Conservation (phyloP, 2,888 invertebrate genomes). For the Lycophotia porphyrea region DNA sequence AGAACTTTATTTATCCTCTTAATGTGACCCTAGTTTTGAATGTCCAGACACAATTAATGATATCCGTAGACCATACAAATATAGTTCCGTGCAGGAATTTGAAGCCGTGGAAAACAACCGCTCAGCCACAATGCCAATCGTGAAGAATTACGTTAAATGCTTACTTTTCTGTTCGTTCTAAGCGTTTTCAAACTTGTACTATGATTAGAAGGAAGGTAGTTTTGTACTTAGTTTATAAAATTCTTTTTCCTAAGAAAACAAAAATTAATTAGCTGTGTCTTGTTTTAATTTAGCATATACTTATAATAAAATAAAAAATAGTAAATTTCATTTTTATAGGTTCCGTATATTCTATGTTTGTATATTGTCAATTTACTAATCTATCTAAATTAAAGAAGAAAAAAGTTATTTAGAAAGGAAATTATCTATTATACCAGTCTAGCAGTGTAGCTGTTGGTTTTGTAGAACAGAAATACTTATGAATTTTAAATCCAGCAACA, state of each 20-base stretch:
- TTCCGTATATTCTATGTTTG: no score
- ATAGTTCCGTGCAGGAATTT: conserved; percentile 46
- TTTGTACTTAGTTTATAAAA: no score
- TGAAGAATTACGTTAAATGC: conserved; percentile 25
- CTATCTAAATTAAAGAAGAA: neutral
- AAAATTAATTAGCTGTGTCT: neutral
- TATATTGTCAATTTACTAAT: neutral
- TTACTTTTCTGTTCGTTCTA: conserved; percentile 3
- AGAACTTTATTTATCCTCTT: neutral
- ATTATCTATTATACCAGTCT: neutral
- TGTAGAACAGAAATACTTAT: neutral
- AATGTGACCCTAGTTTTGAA: neutral
- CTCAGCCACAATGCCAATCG: conserved; percentile 7
- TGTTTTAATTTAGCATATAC: neutral
- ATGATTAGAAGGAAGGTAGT: no score
- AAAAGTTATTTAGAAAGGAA: neutral
- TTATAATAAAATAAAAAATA: no score
- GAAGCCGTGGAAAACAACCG: conserved; percentile 33
- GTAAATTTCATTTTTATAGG: no score
- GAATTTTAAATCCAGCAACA: neutral
- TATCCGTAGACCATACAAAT: neutral
- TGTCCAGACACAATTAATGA: neutral
- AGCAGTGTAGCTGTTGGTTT: neutral
- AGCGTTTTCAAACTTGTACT: neutral
- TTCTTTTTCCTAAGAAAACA: no score